phyloP scores from a whole-genome alignment of 30 jellyfish, hydroid and myxozoan species.

The Hydractinia echinata region DNA sequence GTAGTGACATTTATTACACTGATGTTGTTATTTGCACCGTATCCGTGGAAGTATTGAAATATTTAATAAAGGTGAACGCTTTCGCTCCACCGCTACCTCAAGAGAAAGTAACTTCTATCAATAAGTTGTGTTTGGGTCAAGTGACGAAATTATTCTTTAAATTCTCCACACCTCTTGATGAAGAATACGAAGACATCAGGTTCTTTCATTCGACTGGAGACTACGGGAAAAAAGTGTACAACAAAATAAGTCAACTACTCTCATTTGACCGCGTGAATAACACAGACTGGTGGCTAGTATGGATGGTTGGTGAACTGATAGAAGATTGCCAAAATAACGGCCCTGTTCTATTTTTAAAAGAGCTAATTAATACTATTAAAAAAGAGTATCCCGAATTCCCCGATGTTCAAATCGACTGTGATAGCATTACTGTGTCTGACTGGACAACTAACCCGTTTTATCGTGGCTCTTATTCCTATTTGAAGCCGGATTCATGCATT shows the following conservation, averaged over 20 bases:
- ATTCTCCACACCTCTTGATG: neutral
- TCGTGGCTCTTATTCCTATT: conserved; percentile 27
- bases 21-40: conserved; percentile 19
- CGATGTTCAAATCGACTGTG: neutral
- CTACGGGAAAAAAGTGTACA: neutral
- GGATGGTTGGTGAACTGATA: conserved; percentile 1
- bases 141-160: conserved; percentile 19
- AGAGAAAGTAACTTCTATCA: neutral
- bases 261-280: neutral
- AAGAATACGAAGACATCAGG: neutral
- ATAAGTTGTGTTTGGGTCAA: neutral
- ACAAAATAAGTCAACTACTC: neutral
- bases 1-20: conserved; percentile 6
- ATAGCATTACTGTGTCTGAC: neutral
- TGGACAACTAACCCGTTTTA: conserved; percentile 14
- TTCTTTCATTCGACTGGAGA: too few species aligned
- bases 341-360: neutral
- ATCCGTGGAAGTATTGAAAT: conserved; percentile 22
- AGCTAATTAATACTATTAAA: neutral
- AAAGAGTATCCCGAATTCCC: conserved; percentile 10
- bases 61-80: neutral
- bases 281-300: conserved; percentile 25
- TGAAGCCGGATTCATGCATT: neutral
- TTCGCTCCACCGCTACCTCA: conserved; percentile 13
- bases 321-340: neutral